A percentile compares a stretch with the other conserved stretches of the same genome.
Evolutionary conservation across 2,113 vertebrate species (phyloP).

Genomic region (Peromyscus californicus): DNA sequence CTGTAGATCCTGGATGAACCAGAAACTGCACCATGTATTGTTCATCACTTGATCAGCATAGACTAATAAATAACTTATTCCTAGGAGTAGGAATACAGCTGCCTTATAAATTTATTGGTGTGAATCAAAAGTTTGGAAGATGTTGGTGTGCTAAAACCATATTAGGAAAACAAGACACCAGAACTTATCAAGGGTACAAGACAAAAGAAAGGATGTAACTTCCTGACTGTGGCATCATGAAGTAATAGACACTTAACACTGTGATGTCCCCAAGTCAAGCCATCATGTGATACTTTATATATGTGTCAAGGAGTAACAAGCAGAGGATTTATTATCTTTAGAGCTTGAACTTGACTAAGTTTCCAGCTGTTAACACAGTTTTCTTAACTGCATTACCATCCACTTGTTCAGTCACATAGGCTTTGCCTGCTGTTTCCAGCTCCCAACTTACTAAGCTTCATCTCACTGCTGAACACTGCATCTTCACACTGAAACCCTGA

Average conservation of each 20-base stretch:
- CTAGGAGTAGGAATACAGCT: background rate
- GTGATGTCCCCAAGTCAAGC: background rate
- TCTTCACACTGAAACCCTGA: background rate
- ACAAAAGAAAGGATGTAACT: background rate
- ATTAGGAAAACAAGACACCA: background rate
- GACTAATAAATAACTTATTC: background rate
- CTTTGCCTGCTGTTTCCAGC: background rate
- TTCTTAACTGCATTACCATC: background rate
- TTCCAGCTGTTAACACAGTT: background rate
- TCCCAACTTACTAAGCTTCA: background rate
- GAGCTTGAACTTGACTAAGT: background rate
- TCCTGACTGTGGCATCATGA: background rate
- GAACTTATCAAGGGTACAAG: background rate
- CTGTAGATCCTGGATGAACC: background rate
- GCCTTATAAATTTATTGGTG: background rate
- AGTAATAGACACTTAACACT: background rate
- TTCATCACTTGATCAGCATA: background rate
- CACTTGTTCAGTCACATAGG: background rate
- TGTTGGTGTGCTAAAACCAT: background rate
- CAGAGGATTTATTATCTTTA: background rate
- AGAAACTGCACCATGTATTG: background rate
- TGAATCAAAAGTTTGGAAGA: background rate
- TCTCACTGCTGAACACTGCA: background rate
- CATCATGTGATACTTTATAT: background rate
- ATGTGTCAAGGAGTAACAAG: background rate